Base-by-base conservation (phyloP, 2,113 vertebrate species). In the Ammodytes dubius region DNA sequence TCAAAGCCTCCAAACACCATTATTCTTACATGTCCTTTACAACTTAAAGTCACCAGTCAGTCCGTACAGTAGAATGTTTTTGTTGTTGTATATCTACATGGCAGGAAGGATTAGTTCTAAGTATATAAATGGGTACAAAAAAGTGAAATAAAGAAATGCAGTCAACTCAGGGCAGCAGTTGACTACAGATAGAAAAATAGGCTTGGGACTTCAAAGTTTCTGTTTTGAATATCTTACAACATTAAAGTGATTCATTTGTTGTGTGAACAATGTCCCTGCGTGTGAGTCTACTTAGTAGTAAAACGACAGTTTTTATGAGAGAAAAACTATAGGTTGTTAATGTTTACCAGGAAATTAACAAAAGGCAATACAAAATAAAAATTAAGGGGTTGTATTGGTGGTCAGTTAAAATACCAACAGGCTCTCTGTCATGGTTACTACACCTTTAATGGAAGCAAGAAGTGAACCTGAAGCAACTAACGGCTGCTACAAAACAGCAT, bases 1-100 rank as follows among this genome's bases (percentile, higher is more conserved):
- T 40, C 70, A 78, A 71, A 81, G 42, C 67, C 70, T 74, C 39
- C 3, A 83, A 82, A 85, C 46, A 14, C 15, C 35, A 40, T 52
- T 2, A 40, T 59, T 70, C 66, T 60, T 64, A 56, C 72, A 65
- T 27, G 60, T 40, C 3, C 39, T 7, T 42, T 10, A 67, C 9
- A 7, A 39, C 15, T 12, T 13, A 43, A 69, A 54, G 15, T 49
- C 6, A n/a, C 17, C 42, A 40, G 27, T 19, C 4, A 46, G 5
- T 6, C 19, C 43, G 13, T 7, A 35, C 6, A 42, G 40, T 27
- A 3, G 39, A 65, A 37, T 2, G 11, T 27, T 35, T 4, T 11
- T 45, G 27, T 27, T 35, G 9, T 11, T 39, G 27, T 15, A 19
- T 2, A 39, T 57, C 14, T 40, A 63, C 52, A 57, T 40, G 13